Evolutionary conservation across 2,797 vertebrate species (phyloP).

Genomic region (Scolopax bukidnonensis): DNA sequence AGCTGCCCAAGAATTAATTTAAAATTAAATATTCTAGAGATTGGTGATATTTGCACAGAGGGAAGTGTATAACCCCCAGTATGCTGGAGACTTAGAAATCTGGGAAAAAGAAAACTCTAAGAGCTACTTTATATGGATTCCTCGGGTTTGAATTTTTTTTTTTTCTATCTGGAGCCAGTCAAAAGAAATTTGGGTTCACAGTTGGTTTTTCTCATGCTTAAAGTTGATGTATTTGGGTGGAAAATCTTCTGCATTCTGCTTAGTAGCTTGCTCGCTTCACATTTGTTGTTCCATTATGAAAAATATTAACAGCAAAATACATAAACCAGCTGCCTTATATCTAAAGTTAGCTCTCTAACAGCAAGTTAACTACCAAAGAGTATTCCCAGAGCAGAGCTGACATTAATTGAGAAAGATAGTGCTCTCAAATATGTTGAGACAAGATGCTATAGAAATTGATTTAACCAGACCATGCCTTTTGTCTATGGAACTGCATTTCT

Average conservation of each 20-base stretch:
- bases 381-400: constrained; percentile 59
- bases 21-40: background rate
- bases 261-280: background rate
- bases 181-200: background rate
- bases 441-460: constrained; percentile 59
- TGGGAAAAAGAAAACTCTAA: background rate
- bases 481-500: constrained; percentile 12
- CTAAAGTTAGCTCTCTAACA: constrained; percentile 56
- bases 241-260: constrained; percentile 25
- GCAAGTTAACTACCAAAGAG: constrained; percentile 60
- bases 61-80: background rate
- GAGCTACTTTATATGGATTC: background rate
- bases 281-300: constrained; percentile 42
- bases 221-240: constrained; percentile 36
- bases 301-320: constrained; percentile 50
- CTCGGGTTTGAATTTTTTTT: background rate
- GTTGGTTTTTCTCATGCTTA: constrained; percentile 3
- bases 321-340: constrained; percentile 46
- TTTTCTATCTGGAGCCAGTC: background rate
- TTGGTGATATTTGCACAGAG: background rate
- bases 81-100: background rate
- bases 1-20: background rate
- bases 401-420: constrained; percentile 64
- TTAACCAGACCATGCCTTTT: constrained; percentile 56
- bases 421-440: constrained; percentile 43